Conservation (phyloP, 2,797 vertebrate species). For the Paguma larvata region DNA sequence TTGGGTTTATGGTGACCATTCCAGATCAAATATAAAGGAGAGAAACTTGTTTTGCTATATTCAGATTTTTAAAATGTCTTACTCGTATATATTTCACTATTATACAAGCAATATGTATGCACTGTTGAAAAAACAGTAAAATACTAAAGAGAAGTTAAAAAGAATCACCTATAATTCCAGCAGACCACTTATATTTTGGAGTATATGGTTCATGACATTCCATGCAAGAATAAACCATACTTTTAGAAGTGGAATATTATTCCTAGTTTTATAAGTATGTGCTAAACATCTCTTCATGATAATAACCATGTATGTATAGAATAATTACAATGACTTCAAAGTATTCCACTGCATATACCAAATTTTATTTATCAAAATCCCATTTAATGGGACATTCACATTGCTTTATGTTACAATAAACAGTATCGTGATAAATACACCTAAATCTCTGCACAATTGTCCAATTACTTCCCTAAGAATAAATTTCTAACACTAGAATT, state of each 20-base stretch:
- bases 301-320: neutral
- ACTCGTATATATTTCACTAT: neutral
- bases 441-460: neutral
- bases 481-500: slow-evolving; percentile 19
- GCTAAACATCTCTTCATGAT: neutral
- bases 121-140: slow-evolving; percentile 3
- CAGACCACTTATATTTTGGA: neutral
- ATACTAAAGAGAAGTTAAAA: neutral
- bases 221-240: neutral
- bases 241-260: neutral
- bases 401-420: neutral
- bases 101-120: neutral
- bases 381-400: neutral
- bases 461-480: neutral
- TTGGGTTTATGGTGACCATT: neutral
- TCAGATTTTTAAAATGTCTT: neutral
- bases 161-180: neutral
- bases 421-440: neutral
- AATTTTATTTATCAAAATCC: neutral
- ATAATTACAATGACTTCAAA: neutral
- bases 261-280: too few species aligned
- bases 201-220: neutral
- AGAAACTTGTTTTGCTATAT: neutral
- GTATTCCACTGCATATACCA: neutral
- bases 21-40: neutral